Percentiles rank a stretch among this genome's conserved stretches.
These are phyloP conservation scores for Meriones psammophilus DNA, from an alignment of 2,797 vertebrate genomes.

Conservation along the genomic window DNA sequence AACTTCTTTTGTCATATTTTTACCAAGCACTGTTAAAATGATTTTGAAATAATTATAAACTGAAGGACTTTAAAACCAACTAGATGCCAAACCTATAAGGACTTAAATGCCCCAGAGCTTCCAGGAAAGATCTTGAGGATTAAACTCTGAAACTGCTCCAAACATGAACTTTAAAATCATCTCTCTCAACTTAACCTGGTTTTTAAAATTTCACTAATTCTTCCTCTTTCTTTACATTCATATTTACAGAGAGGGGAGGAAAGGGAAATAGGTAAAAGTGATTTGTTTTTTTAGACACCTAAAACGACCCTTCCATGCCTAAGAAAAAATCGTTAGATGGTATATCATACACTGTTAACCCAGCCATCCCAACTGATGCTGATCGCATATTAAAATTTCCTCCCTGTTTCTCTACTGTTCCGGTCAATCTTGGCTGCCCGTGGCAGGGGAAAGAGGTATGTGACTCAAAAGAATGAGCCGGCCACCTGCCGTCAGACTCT, in stretches of 20 bases:
- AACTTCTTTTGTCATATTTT: constrained; percentile 49
- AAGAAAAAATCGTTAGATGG: constrained; percentile 85
- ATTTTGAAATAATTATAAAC: constrained; percentile 74
- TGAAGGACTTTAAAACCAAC: constrained; percentile 52
- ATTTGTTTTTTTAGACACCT: constrained; percentile 81
- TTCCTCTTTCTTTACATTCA: constrained; percentile 82
- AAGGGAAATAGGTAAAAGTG: constrained; percentile 78
- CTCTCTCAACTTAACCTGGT: constrained; percentile 80
- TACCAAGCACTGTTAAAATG: constrained; percentile 45
- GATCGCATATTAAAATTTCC: constrained; percentile 93
- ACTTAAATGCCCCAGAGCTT: constrained; percentile 66
- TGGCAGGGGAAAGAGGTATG: constrained; percentile 99
- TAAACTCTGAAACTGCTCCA: constrained; percentile 52
- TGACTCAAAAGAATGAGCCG: constrained; percentile 91
- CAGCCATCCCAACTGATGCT: constrained; percentile 90
- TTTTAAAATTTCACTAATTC: constrained; percentile 79
- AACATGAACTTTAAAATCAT: constrained; percentile 74
- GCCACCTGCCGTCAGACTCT: constrained; percentile 91
- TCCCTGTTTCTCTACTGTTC: constrained; percentile 96
- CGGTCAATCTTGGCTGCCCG: constrained; percentile 95
- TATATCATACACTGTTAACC: constrained; percentile 86
- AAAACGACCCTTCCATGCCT: constrained; percentile 81
- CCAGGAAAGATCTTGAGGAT: neutral
- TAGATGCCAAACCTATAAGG: constrained; percentile 79
- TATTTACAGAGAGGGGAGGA: constrained; percentile 73